These are phyloP conservation scores for Tyto alba DNA, from an alignment of 2,113 vertebrate genomes.

Conservation along the genomic window DNA sequence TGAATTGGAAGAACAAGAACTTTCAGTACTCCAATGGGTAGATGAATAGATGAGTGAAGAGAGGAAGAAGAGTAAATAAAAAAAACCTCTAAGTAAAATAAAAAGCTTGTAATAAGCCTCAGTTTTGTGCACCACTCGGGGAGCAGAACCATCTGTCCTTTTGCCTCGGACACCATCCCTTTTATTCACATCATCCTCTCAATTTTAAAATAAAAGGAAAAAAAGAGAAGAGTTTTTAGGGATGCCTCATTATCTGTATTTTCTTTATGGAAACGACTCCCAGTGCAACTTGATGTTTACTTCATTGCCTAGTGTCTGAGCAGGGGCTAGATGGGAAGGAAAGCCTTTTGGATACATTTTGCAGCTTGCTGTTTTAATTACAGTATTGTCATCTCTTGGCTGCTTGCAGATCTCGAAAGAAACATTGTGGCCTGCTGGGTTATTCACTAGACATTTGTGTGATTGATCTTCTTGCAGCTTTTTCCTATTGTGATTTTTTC, in stretches of 20 bases:
- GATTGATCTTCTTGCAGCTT: neutral
- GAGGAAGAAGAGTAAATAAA: constrained; percentile 16
- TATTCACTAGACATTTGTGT: neutral
- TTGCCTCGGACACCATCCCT: neutral
- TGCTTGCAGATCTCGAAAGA: neutral
- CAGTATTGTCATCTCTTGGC: neutral
- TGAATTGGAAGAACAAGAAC: neutral
- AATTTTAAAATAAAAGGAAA: neutral
- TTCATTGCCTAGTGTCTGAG: neutral
- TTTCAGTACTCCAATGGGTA: neutral
- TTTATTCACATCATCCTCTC: neutral
- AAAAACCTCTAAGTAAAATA: neutral
- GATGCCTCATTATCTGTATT: neutral
- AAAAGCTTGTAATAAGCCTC: neutral
- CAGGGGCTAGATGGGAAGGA: neutral
- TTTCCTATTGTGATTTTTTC: neutral
- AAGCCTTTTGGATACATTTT: neutral
- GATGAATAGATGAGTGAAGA: constrained; percentile 17
- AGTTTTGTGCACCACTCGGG: neutral
- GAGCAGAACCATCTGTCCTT: constrained; percentile 24
- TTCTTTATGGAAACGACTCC: neutral
- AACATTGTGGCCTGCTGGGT: neutral
- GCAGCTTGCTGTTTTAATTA: constrained; percentile 7
- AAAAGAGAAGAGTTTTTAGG: neutral
- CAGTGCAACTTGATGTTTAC: neutral